Evolutionary conservation across 2,113 vertebrate species (phyloP).

Genomic region (Notarius quadriscutis): DNA sequence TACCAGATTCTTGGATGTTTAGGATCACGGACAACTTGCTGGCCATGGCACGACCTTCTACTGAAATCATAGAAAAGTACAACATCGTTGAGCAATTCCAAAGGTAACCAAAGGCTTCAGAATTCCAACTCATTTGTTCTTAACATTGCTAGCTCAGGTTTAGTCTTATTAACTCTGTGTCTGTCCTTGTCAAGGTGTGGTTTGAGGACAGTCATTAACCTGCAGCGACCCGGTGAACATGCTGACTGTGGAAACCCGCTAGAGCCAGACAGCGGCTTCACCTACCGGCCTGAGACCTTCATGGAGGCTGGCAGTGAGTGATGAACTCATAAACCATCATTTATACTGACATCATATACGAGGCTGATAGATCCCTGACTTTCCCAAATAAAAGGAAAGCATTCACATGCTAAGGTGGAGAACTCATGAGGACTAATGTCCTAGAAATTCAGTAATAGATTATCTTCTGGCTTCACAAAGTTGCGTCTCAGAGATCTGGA

Average conservation of each 20-base stretch:
- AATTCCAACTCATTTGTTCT: not conserved
- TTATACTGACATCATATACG: not conserved
- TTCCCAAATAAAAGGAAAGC: not conserved
- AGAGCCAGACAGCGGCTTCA: conserved; percentile 90
- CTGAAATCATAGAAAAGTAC: conserved; percentile 90
- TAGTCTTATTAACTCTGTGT: not conserved
- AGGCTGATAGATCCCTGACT: not conserved
- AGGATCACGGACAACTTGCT: conserved; percentile 95
- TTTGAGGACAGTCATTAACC: conserved; percentile 92
- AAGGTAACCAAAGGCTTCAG: conserved; percentile 71
- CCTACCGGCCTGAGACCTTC: conserved; percentile 90
- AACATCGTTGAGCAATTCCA: conserved; percentile 88
- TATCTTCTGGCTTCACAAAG: not conserved
- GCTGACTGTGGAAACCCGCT: conserved; percentile 91
- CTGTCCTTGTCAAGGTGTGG: conserved; percentile 73
- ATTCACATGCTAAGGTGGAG: not conserved
- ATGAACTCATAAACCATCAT: not conserved
- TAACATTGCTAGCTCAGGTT: not conserved
- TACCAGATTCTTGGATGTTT: conserved; percentile 27
- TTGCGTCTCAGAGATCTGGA: not conserved
- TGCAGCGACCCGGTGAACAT: conserved; percentile 93
- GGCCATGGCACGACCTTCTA: conserved; percentile 94
- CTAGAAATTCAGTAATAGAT: not conserved
- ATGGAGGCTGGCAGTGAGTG: conserved; percentile 93
- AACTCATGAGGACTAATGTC: not conserved